Conservation (phyloP, 2,888 invertebrate species). For the Amphimallon solstitiale region DNA sequence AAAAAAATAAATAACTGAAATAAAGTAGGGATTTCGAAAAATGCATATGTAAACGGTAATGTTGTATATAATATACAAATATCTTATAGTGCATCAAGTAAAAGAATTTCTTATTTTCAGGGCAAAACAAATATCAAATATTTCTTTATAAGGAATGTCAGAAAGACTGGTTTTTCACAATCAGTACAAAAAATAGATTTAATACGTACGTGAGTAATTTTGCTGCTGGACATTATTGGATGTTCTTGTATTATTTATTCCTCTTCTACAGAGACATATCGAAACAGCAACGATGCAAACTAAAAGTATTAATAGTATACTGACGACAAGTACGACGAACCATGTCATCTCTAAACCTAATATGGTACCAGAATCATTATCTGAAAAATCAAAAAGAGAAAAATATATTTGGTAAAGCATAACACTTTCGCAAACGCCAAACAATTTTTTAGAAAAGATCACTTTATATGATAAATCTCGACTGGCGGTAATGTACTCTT, state of each 20-base stretch:
- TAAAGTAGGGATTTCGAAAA: no score
- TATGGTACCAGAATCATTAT: conserved; percentile 71
- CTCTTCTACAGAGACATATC: conserved; percentile 81
- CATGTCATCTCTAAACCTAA: conserved; percentile 80
- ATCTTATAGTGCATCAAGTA: no score
- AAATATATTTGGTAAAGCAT: background rate
- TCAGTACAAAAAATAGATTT: no score
- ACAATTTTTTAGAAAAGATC: background rate
- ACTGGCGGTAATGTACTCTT: no score
- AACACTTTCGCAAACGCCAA: background rate
- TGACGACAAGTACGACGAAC: conserved; percentile 79
- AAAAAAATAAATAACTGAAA: no score
- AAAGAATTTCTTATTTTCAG: no score
- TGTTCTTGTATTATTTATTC: conserved; percentile 64
- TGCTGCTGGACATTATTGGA: conserved; percentile 64
- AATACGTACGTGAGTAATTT: conserved; percentile 64
- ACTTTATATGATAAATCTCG: no score
- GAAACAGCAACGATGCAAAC: conserved; percentile 76
- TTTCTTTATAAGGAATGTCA: no score
- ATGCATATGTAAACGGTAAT: no score
- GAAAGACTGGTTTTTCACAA: no score
- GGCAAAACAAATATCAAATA: no score
- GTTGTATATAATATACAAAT: no score
- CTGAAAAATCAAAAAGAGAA: conserved; percentile 64
- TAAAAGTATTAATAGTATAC: conserved; percentile 74